Percentiles rank a stretch among this genome's conserved stretches.
Evolutionary conservation across 2,888 invertebrate species (phyloP).

Genomic region (Nomada flava): DNA sequence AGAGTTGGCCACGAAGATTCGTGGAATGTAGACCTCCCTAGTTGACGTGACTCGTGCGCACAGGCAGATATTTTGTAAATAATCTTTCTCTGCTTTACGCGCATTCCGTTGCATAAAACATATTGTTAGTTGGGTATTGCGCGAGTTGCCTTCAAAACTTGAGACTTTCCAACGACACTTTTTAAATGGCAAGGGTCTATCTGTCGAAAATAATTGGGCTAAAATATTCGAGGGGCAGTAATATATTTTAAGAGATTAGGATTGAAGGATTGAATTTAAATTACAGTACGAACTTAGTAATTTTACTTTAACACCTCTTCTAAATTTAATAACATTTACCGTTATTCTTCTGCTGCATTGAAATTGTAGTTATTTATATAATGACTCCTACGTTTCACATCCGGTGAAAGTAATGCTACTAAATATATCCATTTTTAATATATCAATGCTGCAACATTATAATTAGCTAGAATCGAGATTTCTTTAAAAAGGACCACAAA

Average conservation of each 20-base stretch:
- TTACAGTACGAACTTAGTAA: constrained; percentile 8
- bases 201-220: constrained; percentile 26
- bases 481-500: neutral
- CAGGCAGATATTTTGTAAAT: constrained; percentile 27
- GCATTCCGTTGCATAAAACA: constrained; percentile 32
- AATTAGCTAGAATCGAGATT: neutral
- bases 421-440: neutral
- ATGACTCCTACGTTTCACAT: neutral
- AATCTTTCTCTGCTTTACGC: constrained; percentile 37
- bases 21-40: constrained; percentile 32
- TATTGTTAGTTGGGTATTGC: constrained; percentile 20
- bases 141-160: neutral
- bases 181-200: constrained; percentile 33
- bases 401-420: constrained; percentile 14
- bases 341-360: constrained; percentile 3
- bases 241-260: constrained; percentile 1
- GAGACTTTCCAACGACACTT: constrained; percentile 13
- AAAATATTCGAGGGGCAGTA: neutral
- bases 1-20: constrained; percentile 23
- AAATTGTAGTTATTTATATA: constrained; percentile 5
- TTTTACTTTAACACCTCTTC: neutral
- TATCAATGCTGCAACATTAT: neutral
- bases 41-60: constrained; percentile 11
- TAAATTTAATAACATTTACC: constrained; percentile 27
- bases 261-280: neutral